A percentile compares a stretch with the other conserved stretches of the same genome.
phyloP scores from a whole-genome alignment of 92 coral and sea anemone species.

The Umimayanthus kanabou region DNA sequence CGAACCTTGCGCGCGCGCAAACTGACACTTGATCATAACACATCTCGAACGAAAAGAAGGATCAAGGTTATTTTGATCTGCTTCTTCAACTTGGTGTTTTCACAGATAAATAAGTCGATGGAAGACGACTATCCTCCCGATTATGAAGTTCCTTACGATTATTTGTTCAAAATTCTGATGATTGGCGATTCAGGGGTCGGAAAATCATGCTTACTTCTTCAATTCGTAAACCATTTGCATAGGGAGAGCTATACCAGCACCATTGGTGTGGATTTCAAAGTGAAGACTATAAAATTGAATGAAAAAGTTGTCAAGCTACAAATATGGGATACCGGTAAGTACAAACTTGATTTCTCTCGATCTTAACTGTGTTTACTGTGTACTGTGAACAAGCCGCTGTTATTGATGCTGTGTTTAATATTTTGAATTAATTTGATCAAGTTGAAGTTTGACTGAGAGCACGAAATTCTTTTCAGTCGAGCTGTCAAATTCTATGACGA shows the following conservation, averaged over 20 bases:
- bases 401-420: constrained; percentile 5
- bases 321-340: constrained; percentile 97
- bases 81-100: constrained; percentile 1
- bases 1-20: constrained; percentile 37
- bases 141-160: constrained; percentile 79
- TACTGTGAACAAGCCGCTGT: background rate
- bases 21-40: constrained; percentile 28
- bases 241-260: constrained; percentile 81
- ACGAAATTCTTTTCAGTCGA: background rate
- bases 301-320: constrained; percentile 90
- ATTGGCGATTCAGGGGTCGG: constrained; percentile 98
- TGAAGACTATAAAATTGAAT: constrained; percentile 77
- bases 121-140: constrained; percentile 52
- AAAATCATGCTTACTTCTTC: constrained; percentile 90
- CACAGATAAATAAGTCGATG: constrained; percentile 38
- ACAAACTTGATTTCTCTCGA: background rate
- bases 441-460: background rate
- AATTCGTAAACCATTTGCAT: constrained; percentile 85
- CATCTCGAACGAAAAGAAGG: background rate
- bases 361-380: background rate
- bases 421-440: constrained; percentile 27
- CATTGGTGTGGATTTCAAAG: constrained; percentile 96
- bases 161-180: constrained; percentile 88
- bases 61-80: constrained; percentile 3
- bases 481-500: constrained; percentile 20